phyloP scores from a whole-genome alignment of 2,888 invertebrate genomes.

The Xanthorhoe spadicearia region DNA sequence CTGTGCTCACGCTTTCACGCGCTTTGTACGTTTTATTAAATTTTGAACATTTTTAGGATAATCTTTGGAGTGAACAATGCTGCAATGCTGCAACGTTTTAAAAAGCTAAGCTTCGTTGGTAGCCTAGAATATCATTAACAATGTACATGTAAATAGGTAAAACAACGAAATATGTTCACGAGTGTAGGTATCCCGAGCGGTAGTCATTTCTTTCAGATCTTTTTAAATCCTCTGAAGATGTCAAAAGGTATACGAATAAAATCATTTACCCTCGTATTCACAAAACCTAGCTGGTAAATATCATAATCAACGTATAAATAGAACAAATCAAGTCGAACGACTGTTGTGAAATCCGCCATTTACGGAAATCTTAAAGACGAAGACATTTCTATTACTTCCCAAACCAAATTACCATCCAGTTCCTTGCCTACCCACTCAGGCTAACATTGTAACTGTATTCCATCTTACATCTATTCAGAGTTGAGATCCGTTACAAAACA shows the following conservation, averaged over 20 bases:
- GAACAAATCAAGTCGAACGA: neutral
- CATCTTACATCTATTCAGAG: conserved; percentile 54
- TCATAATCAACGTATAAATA: neutral
- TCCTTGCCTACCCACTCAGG: conserved; percentile 38
- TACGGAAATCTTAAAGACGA: conserved; percentile 2
- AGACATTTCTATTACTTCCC: conserved; percentile 6
- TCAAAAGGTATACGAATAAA: neutral
- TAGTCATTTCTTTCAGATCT: too few relatives aligned
- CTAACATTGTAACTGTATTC: conserved; percentile 50
- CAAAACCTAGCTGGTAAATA: neutral
- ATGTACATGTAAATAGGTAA: too few relatives aligned
- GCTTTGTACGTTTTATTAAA: conserved; percentile 40
- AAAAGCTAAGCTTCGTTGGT: too few relatives aligned
- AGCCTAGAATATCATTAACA: too few relatives aligned
- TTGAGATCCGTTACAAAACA: conserved; percentile 53
- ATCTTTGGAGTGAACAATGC: neutral
- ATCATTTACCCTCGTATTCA: neutral
- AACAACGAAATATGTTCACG: too few relatives aligned
- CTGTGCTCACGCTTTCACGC: conserved; percentile 37
- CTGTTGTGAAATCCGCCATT: neutral
- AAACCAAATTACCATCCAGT: conserved; percentile 11
- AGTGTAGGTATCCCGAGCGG: too few relatives aligned
- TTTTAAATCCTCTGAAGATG: too few relatives aligned
- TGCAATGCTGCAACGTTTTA: conserved; percentile 3
- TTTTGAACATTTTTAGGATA: conserved; percentile 23